A percentile compares a stretch with the other conserved stretches of the same genome.
These are phyloP conservation scores for Cinclus cinclus DNA, from an alignment of 2,113 vertebrate species.

Conservation along the genomic window DNA sequence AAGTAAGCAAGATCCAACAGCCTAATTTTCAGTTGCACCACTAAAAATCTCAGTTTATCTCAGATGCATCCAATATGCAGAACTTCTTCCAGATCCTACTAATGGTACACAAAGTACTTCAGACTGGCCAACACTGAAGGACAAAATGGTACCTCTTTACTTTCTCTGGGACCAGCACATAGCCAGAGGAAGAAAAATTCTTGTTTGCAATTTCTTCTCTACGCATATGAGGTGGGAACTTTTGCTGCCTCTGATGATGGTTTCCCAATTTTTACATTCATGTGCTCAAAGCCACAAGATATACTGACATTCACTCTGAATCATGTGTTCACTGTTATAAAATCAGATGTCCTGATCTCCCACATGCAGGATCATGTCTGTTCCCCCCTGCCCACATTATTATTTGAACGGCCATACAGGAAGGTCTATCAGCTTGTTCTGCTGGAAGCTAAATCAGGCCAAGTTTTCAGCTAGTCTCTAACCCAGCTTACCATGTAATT, in stretches of 20 bases:
- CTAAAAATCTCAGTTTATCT: not conserved
- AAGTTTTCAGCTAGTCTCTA: not conserved
- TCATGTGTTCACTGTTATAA: not conserved
- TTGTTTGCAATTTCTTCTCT: not conserved
- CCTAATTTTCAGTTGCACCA: not conserved
- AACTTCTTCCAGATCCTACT: not conserved
- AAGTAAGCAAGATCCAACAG: not conserved
- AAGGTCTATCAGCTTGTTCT: not conserved
- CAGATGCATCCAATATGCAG: not conserved
- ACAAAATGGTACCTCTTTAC: not conserved
- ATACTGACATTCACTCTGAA: not conserved
- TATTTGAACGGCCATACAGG: not conserved
- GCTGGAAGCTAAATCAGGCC: not conserved
- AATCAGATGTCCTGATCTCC: not conserved
- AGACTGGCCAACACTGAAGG: not conserved
- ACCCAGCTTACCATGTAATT: not conserved
- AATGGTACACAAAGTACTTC: not conserved
- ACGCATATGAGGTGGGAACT: not conserved
- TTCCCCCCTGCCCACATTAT: not conserved
- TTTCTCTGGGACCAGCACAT: not conserved
- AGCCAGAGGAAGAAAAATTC: not conserved
- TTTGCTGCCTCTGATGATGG: rapidly evolving
- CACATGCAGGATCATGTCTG: not conserved
- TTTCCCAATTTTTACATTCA: not conserved
- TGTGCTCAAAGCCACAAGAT: not conserved